phyloP scores from a whole-genome alignment of 2,888 invertebrate genomes.

The Pyrrhosoma nymphula region DNA sequence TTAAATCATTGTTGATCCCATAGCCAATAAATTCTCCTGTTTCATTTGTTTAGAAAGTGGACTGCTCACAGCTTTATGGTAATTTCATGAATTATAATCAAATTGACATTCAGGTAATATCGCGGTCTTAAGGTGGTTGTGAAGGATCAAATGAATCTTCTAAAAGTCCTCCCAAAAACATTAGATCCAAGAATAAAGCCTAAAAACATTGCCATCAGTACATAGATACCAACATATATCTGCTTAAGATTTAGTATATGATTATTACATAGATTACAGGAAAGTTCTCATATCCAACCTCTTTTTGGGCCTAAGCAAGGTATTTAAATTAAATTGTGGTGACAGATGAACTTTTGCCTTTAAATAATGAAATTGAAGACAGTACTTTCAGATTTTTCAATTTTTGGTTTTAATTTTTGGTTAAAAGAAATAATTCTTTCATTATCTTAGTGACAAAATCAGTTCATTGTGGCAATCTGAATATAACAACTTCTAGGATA shows the following conservation, averaged over 20 bases:
- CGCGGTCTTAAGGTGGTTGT: neutral
- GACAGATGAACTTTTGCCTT: neutral
- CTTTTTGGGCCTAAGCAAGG: neutral
- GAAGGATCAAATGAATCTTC: neutral
- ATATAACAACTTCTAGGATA: neutral
- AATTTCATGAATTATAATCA: neutral
- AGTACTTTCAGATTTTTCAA: neutral
- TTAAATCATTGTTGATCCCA: neutral
- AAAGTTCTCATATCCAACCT: slow-evolving; percentile 1
- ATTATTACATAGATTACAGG: neutral
- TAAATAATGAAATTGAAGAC: neutral
- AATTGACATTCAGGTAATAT: neutral
- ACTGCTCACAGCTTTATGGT: neutral
- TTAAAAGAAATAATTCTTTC: neutral
- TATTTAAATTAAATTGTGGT: neutral
- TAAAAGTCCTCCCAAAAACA: neutral
- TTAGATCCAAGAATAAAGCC: neutral
- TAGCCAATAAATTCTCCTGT: neutral
- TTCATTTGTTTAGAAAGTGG: slow-evolving; percentile 17
- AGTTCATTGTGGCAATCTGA: neutral
- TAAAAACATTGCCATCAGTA: neutral
- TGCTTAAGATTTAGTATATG: neutral
- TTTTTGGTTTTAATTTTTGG: neutral
- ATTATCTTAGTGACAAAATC: neutral
- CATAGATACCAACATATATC: neutral